Evolutionary conservation across 2,113 vertebrate genomes (phyloP), one percentile per base, ranked within the genome.

Genomic region (Sphaerodactylus townsendi): DNA sequence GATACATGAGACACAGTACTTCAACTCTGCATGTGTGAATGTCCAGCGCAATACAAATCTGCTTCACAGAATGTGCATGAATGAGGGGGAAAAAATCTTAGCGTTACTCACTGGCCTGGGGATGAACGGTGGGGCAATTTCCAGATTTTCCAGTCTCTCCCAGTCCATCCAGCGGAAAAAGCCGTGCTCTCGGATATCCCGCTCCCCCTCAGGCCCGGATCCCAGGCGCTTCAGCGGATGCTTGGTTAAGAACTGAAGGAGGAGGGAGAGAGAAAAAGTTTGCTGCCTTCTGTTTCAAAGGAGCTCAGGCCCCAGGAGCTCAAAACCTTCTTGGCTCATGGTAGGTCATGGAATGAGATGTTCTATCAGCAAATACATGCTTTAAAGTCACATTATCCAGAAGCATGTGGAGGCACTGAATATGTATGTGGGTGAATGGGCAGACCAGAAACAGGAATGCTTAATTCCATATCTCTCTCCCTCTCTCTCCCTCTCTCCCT

Each of bases 141-240:
- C 98, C 91, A 98, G 87, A 64, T 95, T 95, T 89, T 98, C 97
- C 92, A 98, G 93, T 69, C 97, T 93, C 41, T 98, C 97, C 98
- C 98, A 98, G 94, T 98, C 98, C n/a, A 98, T 97, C 97, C 98
- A 97, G 71, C 97, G 97, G 95, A 98, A 98, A 88, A 98, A 98
- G 6, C 95, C 96, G 65, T 98, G 98, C 14, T 97, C 97, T 14
- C 96, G 94, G 82, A 98, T 97, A 78, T 98, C 97, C 79, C 95
- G 92, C 69, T 98, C 97, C 0, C 96, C 97, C 0, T 98, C 97
- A 1, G 95, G 95, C 82, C 95, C 97, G 1, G 95, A 97, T 33
- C 98, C 98, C 81, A 98, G 94, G 69, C 97, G 97, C 91, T 98
- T 98, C 21, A 90, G 94, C 0, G 98, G 97, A 86, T 98, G 96